Base-by-base conservation (phyloP, 1,140 invertebrate species). In the Danaus plexippus region DNA sequence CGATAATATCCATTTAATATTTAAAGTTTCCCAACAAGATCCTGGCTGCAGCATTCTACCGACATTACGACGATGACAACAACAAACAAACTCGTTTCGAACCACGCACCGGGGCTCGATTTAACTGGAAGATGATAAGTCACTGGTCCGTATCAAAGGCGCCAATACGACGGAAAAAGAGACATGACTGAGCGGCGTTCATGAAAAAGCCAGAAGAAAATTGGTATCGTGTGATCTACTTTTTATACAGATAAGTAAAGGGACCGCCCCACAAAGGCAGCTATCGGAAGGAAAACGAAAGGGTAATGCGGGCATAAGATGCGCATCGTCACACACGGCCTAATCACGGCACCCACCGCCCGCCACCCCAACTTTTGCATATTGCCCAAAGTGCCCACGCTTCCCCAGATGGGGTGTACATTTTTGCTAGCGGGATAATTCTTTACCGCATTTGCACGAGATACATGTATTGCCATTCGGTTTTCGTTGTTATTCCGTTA, bases 271-370 rank as follows among this genome's bases (percentile, higher is more conserved):
- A 81, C 79, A 80, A 85, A 85, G 74, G 80, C 75, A 72, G 72
- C 70, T 85, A 85, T 83, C 82, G 82, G 82, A 85, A 85, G 82
- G 78, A 85, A 80, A 84, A 75, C 78, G 78, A 84, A 85, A 80
- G 82, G 82, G 82, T 85, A 82, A 85, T 85, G 77, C 82, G 82
- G 82, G 82, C 77, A 76, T 83, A 85, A 85, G 82, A 85, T 75
- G 81, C 80, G 80, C 82, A 83, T 85, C 82, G 80, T 72, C 80
- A 81, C 82, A 85, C 80, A 85, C 81, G 78, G 80, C 77, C 82
- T 81, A 81, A 85, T 81, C 82, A 83, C 73, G 69, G 62, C 58
- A 54, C 47, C 59, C 72, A 54, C 60, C 67, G 62, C 43, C 70
- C 54, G 57, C 58, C 71, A 64, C 71, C 80, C 75, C 71, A 72